phyloP scores from a whole-genome alignment of 1,140 invertebrate species.

The Heliothis virescens region DNA sequence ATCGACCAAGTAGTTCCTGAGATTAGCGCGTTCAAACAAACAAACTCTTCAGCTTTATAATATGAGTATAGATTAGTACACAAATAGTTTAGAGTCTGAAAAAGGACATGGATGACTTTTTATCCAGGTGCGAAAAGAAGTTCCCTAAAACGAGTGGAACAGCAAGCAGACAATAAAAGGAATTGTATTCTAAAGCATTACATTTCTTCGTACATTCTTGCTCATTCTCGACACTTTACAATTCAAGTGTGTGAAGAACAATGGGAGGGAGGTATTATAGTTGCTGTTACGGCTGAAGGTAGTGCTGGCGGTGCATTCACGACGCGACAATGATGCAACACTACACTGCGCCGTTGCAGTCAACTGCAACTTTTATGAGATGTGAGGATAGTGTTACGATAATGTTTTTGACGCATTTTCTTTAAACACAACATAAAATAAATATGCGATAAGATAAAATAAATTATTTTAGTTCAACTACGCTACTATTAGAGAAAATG shows the following conservation, averaged over 20 bases:
- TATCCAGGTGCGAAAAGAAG: too few species aligned
- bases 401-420: background rate
- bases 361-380: background rate
- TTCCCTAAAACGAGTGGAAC: too few species aligned
- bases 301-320: slow-evolving; percentile 22
- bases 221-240: background rate
- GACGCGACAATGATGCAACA: slow-evolving; percentile 2
- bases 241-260: slow-evolving; percentile 12
- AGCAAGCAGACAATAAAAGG: too few species aligned
- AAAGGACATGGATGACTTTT: too few species aligned
- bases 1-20: too few species aligned
- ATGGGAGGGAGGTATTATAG: slow-evolving; percentile 13
- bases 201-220: background rate
- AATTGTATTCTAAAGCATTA: background rate
- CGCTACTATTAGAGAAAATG: too few species aligned
- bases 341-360: background rate
- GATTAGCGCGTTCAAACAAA: too few species aligned
- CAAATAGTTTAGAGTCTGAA: too few species aligned
- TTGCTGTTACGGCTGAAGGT: background rate
- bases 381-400: background rate
- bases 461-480: too few species aligned
- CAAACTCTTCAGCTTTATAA: too few species aligned
- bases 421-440: background rate
- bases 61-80: too few species aligned
- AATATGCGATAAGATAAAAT: too few species aligned